Evolutionary conservation across 2,113 vertebrate genomes (phyloP).

Genomic region (Epinephelus lanceolatus): DNA sequence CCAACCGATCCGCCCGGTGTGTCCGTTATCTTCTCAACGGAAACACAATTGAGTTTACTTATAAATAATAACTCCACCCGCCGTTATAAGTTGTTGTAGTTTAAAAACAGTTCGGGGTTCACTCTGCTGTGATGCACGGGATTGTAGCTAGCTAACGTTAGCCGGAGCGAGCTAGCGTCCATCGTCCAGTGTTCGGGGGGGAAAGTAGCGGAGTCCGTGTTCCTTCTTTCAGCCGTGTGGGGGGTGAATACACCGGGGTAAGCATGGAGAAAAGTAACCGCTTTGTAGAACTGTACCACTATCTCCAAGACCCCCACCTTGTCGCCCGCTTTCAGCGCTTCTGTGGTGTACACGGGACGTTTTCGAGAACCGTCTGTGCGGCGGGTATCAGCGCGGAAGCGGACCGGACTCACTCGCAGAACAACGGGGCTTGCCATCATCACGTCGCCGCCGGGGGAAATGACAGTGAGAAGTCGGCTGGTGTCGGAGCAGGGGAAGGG

Average conservation of each 20-base stretch:
- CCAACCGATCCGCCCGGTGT: not conserved
- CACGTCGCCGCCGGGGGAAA: not conserved
- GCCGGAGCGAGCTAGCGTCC: constrained; percentile 34
- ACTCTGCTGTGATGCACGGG: constrained; percentile 43
- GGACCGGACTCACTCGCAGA: constrained; percentile 54
- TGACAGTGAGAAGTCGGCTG: not conserved
- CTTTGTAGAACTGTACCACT: constrained; percentile 61
- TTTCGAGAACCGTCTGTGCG: constrained; percentile 38
- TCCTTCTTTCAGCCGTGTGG: not conserved
- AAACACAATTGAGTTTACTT: not conserved
- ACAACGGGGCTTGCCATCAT: constrained; percentile 70
- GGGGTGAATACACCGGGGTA: not conserved
- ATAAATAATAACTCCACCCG: accelerated
- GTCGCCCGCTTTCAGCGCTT: constrained; percentile 93
- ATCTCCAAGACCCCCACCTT: constrained; percentile 89
- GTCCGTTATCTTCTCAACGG: not conserved
- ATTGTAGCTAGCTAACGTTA: constrained; percentile 54
- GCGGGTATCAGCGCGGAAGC: not conserved
- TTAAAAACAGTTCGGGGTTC: constrained; percentile 1
- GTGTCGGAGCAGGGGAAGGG: constrained; percentile 36
- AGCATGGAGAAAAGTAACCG: constrained; percentile 72
- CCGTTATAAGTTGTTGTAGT: not conserved
- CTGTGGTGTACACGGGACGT: constrained; percentile 88
- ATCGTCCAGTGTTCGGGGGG: not conserved
- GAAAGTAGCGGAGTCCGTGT: constrained; percentile 39